Base-by-base conservation (phyloP, 2,888 invertebrate species). In the Aphidius colemani region DNA sequence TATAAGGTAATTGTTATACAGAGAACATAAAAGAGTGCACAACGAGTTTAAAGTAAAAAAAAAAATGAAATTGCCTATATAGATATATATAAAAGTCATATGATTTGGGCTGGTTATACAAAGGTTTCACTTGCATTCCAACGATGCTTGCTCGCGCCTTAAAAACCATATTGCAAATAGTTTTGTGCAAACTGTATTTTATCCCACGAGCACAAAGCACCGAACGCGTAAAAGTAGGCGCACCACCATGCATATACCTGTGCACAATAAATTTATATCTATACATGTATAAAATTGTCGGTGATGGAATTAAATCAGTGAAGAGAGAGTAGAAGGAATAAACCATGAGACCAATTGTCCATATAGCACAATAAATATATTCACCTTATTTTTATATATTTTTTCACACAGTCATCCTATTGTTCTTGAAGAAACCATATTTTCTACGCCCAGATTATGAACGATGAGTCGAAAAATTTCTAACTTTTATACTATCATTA, bases 91-190 rank as follows among this genome's bases (percentile, higher is more conserved):
- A 49, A 7, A 65, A 59, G 46, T 56, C 30, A 66, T 66, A 65
- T 69, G 66, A 69, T 65, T 61, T 62, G 50, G 46, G 53, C 61
- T 61, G 66, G 68, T 67, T 30, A 30, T 69, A 69, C 65, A 59
- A 66, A 65, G 66, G 68, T 71, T 71, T 70, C 71, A 69, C 70
- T 71, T 60, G 67, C 71, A 70, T 70, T 71, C 70, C 61, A 66
- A 59, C 62, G 65, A 65, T 66, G 56, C 65, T 57, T 50, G 56
- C 62, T 63, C 62, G 56, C 62, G 62, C 63, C 65, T 61, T 57
- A 49, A 59, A 51, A 59, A 9, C 45, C 45, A 55, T 58, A 59
- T 51, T n/a, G 11, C 7, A 48, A 11, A 48, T 48, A 48, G 7
- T 11, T 10, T 11, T 48, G n/a, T 10, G 13, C 10, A 48, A 48